Percentiles rank a stretch among this genome's conserved stretches.
Conservation (phyloP, 1,140 invertebrate species). For the Sweltsa coloradensis region DNA sequence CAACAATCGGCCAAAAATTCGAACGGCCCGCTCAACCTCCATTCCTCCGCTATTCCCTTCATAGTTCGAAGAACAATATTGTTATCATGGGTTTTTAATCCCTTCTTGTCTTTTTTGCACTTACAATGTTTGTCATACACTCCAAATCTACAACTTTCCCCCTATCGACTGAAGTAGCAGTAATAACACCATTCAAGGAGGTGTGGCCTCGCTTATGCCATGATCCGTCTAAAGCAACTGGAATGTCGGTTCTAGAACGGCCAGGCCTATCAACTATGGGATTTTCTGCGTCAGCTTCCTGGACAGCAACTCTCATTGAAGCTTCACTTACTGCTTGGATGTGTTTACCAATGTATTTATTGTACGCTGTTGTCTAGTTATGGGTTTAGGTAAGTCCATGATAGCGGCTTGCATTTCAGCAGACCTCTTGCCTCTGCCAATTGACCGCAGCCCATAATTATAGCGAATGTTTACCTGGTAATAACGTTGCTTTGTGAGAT, state of each 20-base stretch:
- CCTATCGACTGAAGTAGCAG: constrained; percentile 12
- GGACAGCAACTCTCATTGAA: neutral
- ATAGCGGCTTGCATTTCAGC: neutral
- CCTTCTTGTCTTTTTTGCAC: constrained; percentile 6
- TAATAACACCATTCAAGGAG: constrained; percentile 11
- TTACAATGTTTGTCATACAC: constrained; percentile 14
- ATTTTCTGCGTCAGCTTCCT: constrained; percentile 8
- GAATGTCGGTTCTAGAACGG: constrained; percentile 11
- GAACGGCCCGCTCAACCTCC: constrained; percentile 14
- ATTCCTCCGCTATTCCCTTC: constrained; percentile 13
- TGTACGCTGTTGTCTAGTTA: neutral
- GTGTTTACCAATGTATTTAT: constrained; percentile 2
- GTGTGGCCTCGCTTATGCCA: constrained; percentile 15
- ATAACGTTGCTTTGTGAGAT: neutral
- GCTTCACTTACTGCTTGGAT: constrained; percentile 4
- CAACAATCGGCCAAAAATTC: constrained; percentile 14
- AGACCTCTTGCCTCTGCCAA: constrained; percentile 4
- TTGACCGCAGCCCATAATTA: constrained; percentile 2
- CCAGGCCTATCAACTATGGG: neutral
- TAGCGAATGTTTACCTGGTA: constrained; percentile 1
- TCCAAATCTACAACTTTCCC: constrained; percentile 14
- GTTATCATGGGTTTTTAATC: constrained; percentile 2
- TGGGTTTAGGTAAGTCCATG: constrained; percentile 7
- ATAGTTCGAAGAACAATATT: constrained; percentile 13
- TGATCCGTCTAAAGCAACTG: constrained; percentile 14